These are phyloP conservation scores for Megaptera novaeangliae DNA, from an alignment of 2,113 vertebrate genomes.

Conservation along the genomic window DNA sequence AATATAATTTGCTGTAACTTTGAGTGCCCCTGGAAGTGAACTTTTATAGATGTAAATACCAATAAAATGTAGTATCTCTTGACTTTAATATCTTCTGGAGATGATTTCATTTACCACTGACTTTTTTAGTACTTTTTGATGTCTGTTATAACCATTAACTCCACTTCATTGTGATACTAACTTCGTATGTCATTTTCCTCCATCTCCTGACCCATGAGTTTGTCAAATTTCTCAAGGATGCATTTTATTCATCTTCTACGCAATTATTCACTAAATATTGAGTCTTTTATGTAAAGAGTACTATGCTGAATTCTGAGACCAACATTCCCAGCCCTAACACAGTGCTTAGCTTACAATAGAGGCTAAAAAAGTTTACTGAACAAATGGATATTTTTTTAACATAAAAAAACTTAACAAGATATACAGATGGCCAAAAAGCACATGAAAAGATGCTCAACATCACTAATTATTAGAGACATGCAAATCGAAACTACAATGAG, in stretches of 20 bases:
- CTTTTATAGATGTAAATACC: not conserved
- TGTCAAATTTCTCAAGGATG: not conserved
- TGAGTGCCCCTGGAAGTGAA: not conserved
- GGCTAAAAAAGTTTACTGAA: not conserved
- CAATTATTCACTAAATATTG: not conserved
- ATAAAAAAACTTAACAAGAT: not conserved
- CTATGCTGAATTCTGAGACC: not conserved
- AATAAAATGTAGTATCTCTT: not conserved
- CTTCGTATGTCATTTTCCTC: not conserved
- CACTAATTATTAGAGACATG: too few relatives aligned
- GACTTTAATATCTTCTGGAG: not conserved
- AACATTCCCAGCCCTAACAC: not conserved
- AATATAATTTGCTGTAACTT: not conserved
- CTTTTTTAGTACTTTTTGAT: not conserved
- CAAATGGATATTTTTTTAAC: not conserved
- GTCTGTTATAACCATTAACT: not conserved
- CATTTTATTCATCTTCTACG: not conserved
- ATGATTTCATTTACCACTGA: not conserved
- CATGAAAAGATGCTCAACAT: too few relatives aligned
- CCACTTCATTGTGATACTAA: not conserved
- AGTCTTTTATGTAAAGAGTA: not conserved
- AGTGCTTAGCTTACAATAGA: not conserved
- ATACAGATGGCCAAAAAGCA: too few relatives aligned
- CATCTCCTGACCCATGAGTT: not conserved
- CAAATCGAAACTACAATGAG: too few relatives aligned